Base-by-base conservation (phyloP, 1,140 invertebrate genomes). In the Lepeophtheirus salmonis region DNA sequence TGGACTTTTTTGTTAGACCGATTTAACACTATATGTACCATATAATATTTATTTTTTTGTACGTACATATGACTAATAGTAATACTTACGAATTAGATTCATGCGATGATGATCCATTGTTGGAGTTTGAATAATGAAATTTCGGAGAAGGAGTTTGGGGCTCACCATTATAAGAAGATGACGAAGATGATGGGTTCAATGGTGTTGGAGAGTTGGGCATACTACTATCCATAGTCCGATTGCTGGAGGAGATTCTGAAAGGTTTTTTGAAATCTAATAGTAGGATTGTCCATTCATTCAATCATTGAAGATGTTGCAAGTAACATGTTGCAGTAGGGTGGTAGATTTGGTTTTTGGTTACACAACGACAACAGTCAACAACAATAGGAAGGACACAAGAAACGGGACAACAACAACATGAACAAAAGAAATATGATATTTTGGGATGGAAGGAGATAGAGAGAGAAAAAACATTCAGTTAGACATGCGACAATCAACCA, bases 191-290 rank as follows among this genome's bases (percentile, higher is more conserved):
- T n/a, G n/a, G n/a, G n/a, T n/a, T n/a, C n/a, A n/a, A n/a, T n/a
- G n/a, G n/a, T n/a, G 30, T 41, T n/a, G 30, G 10, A 41, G 30
- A n/a, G 30, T 10, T 41, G 30, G 10, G 10, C 30, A 22, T 17
- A 17, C 18, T 22, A 22, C 52, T 54, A 54, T 54, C 52, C 52
- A 22, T 54, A 54, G n/a, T 54, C 52, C 16, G 52, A 54, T 22
- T 54, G 52, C n/a, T 54, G 52, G 22, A 54, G 16, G 22, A 54
- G 17, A 22, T 14, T 54, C 52, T 54, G 52, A 54, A 54, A 54
- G 2, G 52, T 17, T 54, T 54, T 54, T 22, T 54, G 52, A 22
- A 18, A 54, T 18, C 52, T 54, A 18, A 50, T n/a, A 50, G 49
- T 17, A 18, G 20, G 49, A 50, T 17, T 50, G n/a, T 10, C 18